phyloP scores from a whole-genome alignment of 2,113 vertebrate genomes.

The Platichthys flesus region DNA sequence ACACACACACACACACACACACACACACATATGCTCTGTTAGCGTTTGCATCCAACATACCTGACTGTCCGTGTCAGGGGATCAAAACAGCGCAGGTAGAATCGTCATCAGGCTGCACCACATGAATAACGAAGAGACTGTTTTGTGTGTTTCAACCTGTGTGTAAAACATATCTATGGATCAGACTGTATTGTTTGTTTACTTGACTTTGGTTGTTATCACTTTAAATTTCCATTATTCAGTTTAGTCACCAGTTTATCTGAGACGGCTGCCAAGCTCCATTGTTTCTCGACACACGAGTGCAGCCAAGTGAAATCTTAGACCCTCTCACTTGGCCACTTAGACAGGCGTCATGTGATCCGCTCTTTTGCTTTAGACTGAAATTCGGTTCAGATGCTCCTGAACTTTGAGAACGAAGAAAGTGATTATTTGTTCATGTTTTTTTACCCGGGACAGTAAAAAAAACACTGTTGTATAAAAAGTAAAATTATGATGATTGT shows the following conservation, averaged over 20 bases:
- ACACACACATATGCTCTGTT: neutral
- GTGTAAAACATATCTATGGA: neutral
- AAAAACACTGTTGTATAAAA: neutral
- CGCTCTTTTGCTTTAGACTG: neutral
- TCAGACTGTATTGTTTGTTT: neutral
- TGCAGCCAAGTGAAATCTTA: slow-evolving; percentile 10
- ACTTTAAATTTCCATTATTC: neutral
- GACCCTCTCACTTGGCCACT: neutral
- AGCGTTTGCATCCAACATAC: slow-evolving; percentile 42
- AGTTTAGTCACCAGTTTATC: neutral
- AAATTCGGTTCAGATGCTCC: slow-evolving; percentile 1
- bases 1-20: no score
- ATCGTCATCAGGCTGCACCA: neutral
- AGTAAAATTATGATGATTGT: neutral
- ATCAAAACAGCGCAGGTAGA: neutral
- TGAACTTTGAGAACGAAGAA: neutral
- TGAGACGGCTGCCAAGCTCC: neutral
- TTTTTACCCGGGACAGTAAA: neutral
- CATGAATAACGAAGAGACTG: neutral
- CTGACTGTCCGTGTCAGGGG: neutral
- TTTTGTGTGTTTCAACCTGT: neutral
- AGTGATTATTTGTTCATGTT: neutral
- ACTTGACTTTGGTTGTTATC: neutral
- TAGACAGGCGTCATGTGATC: slow-evolving; percentile 6
- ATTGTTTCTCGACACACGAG: slow-evolving; percentile 17